Evolutionary conservation across 2,888 invertebrate genomes (phyloP).

Genomic region (Drosophila testacea): DNA sequence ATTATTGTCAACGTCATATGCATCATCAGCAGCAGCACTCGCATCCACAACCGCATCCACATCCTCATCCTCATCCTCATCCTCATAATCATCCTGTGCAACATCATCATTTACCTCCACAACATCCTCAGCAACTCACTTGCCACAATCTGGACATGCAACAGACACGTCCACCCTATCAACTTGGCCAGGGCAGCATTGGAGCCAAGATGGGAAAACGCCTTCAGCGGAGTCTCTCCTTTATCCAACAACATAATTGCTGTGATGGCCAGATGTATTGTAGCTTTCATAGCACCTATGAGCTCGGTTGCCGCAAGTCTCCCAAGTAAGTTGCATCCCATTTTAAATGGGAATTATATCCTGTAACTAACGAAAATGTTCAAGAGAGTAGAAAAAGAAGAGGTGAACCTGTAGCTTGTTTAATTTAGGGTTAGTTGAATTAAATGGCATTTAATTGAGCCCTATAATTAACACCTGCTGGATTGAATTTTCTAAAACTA

Average conservation of each 20-base stretch:
- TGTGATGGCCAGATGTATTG: constrained; percentile 80
- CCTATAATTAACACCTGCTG: too few relatives aligned
- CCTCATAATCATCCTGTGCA: constrained; percentile 44
- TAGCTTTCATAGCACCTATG: constrained; percentile 79
- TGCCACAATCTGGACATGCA: constrained; percentile 73
- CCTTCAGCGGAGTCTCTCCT: constrained; percentile 84
- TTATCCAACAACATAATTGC: constrained; percentile 84
- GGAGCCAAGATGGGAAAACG: constrained; percentile 83
- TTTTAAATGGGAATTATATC: background rate
- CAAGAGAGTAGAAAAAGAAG: background rate
- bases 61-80: background rate
- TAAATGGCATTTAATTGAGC: too few relatives aligned
- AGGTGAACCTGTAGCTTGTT: too few relatives aligned
- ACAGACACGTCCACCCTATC: constrained; percentile 62
- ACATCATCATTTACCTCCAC: constrained; percentile 35
- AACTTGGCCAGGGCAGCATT: constrained; percentile 81
- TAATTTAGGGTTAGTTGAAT: too few relatives aligned
- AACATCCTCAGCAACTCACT: constrained; percentile 55
- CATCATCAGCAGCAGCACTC: constrained; percentile 8
- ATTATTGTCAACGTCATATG: constrained; percentile 60
- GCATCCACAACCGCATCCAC: constrained; percentile 10
- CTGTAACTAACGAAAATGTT: background rate
- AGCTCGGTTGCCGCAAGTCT: constrained; percentile 71
- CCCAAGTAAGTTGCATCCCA: constrained; percentile 56
- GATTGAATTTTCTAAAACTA: too few relatives aligned